Evolutionary conservation across 23 tunicate genomes (phyloP), one percentile per base, ranked within the genome.

Genomic region (Halocynthia aurantium): DNA sequence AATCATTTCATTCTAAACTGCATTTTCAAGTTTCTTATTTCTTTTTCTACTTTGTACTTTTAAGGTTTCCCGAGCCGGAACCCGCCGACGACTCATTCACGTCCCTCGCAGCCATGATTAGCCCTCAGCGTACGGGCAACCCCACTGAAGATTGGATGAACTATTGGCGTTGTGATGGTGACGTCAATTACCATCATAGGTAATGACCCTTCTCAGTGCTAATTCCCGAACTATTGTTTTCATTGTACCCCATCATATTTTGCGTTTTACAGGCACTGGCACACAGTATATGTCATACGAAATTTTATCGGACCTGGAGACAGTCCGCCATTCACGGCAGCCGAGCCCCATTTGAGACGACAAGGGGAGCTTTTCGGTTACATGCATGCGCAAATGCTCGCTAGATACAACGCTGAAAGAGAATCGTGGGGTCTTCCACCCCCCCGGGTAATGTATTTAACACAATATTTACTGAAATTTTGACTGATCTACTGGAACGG

Each of bases 301-400:
- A 10, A 77, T 7, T 10, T 31, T 22, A 49, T 77, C 20, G 6
- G 6, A 53, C 6, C 15, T 54, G 62, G 78, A 4, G 56, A 74
- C 8, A 6, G 55, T 10, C 22, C 78, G 9, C 20, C 56, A 62
- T 22, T 65, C 6, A 49, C 50, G 9, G 10, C 58, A 9, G 10
- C 78, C 0, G 64, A 62, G 63, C n/a, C 56, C 8, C 78, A 74
- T 74, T 53, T 74, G 78, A 49, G 19, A 15, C 78, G 95, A 40
- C 88, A 84, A 65, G 96, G 96, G 19, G 96, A 89, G 54, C 63
- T 89, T 57, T 89, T 89, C 55, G 88, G 89, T 20, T 89, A 84
- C 96, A 89, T 89, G 96, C 96, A 89, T 40, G 22, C 79, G 9
- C 96, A 89, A 67, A 76, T 89, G 83, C 72, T 89, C 50, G 96